Conservation (phyloP, 2,113 vertebrate species). For the Callipepla californica region DNA sequence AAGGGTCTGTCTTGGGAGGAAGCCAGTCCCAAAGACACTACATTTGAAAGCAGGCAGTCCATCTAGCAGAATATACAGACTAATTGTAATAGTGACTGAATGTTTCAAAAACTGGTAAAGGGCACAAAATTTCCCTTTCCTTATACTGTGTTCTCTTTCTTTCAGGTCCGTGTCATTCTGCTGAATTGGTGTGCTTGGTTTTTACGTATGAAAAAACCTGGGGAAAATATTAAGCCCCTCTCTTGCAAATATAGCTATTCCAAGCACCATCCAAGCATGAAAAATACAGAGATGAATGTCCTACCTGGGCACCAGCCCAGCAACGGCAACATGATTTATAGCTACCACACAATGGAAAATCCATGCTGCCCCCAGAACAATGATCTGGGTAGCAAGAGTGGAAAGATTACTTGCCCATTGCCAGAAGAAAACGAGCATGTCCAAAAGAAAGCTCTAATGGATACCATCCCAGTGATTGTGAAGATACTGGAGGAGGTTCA, state of each 20-base stretch:
- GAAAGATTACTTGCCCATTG: constrained; percentile 56
- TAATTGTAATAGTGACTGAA: neutral
- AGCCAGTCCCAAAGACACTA: rapidly evolving
- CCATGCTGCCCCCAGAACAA: constrained; percentile 79
- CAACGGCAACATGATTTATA: constrained; percentile 83
- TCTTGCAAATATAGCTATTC: constrained; percentile 81
- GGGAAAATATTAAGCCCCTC: constrained; percentile 79
- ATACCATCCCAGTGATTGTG: constrained; percentile 80
- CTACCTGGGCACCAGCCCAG: constrained; percentile 78
- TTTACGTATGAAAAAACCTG: constrained; percentile 89
- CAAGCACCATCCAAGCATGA: constrained; percentile 78
- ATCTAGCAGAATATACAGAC: neutral
- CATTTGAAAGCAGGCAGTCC: neutral
- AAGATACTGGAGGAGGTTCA: constrained; percentile 89
- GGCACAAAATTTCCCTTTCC: rapidly evolving
- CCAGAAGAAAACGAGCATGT: constrained; percentile 71
- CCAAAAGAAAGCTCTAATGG: constrained; percentile 73
- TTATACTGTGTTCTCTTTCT: neutral
- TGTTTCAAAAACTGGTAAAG: neutral
- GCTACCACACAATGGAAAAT: constrained; percentile 81
- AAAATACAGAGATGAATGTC: constrained; percentile 82
- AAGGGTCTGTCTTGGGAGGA: neutral
- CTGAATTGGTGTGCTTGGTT: constrained; percentile 94
- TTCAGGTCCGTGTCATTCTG: constrained; percentile 79
- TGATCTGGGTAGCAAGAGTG: constrained; percentile 74